These are phyloP conservation scores for Coryphaenoides rupestris DNA, from an alignment of 2,113 vertebrate genomes.

Conservation along the genomic window DNA sequence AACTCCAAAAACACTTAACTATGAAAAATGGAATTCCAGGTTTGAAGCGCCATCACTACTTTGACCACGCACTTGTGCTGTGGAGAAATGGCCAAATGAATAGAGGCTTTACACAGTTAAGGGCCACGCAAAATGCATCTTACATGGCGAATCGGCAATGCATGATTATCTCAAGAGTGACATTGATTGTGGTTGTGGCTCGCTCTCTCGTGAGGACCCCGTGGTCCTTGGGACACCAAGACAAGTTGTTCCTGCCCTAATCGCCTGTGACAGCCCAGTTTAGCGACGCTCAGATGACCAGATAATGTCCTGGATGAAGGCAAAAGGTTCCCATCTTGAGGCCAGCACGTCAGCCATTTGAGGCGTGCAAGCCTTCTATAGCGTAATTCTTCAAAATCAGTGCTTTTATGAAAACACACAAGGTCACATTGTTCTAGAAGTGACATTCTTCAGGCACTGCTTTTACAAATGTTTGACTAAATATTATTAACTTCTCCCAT, in stretches of 20 bases:
- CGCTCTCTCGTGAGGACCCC: conserved; percentile 68
- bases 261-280: conserved; percentile 68
- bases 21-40: conserved; percentile 26
- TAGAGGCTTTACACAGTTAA: conserved; percentile 64
- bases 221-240: conserved; percentile 67
- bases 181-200: conserved; percentile 67
- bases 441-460: no score
- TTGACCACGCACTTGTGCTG: conserved; percentile 47
- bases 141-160: conserved; percentile 70
- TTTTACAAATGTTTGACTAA: no score
- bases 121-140: conserved; percentile 73
- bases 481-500: background rate
- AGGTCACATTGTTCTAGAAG: no score
- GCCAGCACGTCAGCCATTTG: conserved; percentile 20
- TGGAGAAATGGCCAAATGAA: conserved; percentile 61
- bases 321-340: conserved; percentile 40
- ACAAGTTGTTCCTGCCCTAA: conserved; percentile 67
- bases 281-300: conserved; percentile 70
- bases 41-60: conserved; percentile 34
- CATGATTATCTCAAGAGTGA: conserved; percentile 65
- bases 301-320: conserved; percentile 57
- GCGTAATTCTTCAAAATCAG: no score
- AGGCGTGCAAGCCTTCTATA: no score
- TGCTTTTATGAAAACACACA: no score
- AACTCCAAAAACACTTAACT: conserved; percentile 26